Conservation (phyloP, 1,140 invertebrate species). For the Hyles euphorbiae region DNA sequence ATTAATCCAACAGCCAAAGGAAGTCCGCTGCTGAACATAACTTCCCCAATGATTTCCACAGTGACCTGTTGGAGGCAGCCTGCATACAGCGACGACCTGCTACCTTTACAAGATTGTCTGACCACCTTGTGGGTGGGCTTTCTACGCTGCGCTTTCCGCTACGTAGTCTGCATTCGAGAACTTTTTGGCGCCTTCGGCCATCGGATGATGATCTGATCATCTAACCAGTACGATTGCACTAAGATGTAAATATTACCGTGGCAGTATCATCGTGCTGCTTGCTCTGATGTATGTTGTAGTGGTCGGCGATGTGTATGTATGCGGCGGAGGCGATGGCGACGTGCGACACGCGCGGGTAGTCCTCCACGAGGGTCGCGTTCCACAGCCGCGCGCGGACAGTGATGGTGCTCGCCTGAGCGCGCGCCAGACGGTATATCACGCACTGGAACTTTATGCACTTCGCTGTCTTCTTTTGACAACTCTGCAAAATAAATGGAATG, state of each 20-base stretch:
- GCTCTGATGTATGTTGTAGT: constrained; percentile 84
- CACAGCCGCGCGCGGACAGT: constrained; percentile 88
- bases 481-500: constrained; percentile 73
- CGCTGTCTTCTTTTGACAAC: constrained; percentile 86
- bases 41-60: too few relatives aligned
- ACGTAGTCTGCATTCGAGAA: too few relatives aligned
- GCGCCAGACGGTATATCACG: constrained; percentile 84
- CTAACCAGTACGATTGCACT: too few relatives aligned
- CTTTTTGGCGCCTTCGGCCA: too few relatives aligned
- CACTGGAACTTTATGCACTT: constrained; percentile 92
- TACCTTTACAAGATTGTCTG: too few relatives aligned
- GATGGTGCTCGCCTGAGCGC: constrained; percentile 85
- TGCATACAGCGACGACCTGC: too few relatives aligned
- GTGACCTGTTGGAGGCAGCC: too few relatives aligned
- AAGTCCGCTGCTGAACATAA: too few relatives aligned
- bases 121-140: too few relatives aligned
- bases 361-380: constrained; percentile 92
- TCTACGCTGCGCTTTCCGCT: too few relatives aligned
- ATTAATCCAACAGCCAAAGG: too few relatives aligned
- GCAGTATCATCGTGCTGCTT: constrained; percentile 79
- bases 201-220: too few relatives aligned
- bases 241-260: constrained; percentile 65
- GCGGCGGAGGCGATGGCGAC: constrained; percentile 89
- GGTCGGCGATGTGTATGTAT: constrained; percentile 81
- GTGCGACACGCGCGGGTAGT: constrained; percentile 89